Base-by-base conservation (phyloP, 1,140 invertebrate species). In the Helicoverpa armigera region DNA sequence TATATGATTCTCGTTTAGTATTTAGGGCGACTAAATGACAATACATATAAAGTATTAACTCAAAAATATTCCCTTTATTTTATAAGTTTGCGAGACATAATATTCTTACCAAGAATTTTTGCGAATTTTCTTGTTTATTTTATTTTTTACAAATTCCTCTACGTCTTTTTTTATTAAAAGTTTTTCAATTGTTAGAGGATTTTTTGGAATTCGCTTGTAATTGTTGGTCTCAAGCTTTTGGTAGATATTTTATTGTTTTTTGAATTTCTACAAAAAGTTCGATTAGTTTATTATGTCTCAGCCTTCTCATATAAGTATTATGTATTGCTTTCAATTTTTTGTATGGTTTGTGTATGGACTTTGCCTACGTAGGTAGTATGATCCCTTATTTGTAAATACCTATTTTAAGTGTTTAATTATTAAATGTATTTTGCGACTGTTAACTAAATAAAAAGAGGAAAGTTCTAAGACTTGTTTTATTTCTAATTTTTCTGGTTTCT, bases 1-100 rank as follows among this genome's bases (percentile, higher is more conserved):
- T 92, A 93, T 94, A 94, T 94, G 91, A 84, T 92, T 93, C 92
- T 94, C 92, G 86, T 94, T 94, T 94, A 94, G 92, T 93, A 82
- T 87, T 91, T 92, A 94, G 92, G 92, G 92, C 92, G 91, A 93
- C 92, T 94, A 94, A 94, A 94, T 93, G 93, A 94, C 91, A 91
- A 93, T 90, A 87, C 92, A 94, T 94, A 94, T 93, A 90, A 92
- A 90, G 79, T 90, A 90, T 86, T 88, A 88, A 87, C 79, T 88
- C 74, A 82, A 91, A 81, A 92, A 87, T 90, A 91, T 93, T 92
- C 90, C 91, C 89, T 88, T 86, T 91, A 86, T 85, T 81, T 79
- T 86, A 83, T 90, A 92, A 91, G 89, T 82, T 51, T 23, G 31
- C 53, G 54, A 78, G 87, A 81, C 85, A 85, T 85, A 82, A 83